A percentile compares a stretch with the other conserved stretches of the same genome.
These are phyloP conservation scores for Archips crataeganus DNA, from an alignment of 2,888 invertebrate species.

Conservation along the genomic window DNA sequence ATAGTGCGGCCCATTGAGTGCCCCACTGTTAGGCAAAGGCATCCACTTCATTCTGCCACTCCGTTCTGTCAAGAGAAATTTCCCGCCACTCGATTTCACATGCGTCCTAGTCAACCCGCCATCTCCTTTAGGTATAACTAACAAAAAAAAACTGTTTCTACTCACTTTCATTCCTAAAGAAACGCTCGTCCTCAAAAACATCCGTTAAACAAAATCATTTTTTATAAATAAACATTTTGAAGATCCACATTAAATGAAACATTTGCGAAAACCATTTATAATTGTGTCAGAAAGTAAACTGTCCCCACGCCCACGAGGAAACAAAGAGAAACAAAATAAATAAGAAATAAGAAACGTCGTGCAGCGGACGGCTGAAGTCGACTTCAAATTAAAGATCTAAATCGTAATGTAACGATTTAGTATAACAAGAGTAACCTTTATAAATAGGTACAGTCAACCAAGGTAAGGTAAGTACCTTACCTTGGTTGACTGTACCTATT, in stretches of 20 bases:
- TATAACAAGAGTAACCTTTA: too few species aligned
- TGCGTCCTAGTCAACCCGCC: too few species aligned
- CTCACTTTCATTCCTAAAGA: neutral
- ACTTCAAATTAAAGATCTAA: neutral
- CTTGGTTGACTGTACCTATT: too few species aligned
- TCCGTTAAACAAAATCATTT: neutral
- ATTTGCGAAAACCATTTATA: conserved; percentile 8
- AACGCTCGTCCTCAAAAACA: neutral
- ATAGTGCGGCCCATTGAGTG: too few species aligned
- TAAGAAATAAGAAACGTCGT: conserved; percentile 5
- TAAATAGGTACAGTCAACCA: too few species aligned
- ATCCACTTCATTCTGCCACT: too few species aligned
- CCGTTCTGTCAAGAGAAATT: too few species aligned
- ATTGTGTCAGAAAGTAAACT: conserved; percentile 12
- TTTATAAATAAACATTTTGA: neutral
- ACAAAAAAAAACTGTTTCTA: too few species aligned
- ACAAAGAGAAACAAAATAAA: neutral
- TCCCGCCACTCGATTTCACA: too few species aligned
- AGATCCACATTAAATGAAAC: neutral
- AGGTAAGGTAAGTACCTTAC: too few species aligned
- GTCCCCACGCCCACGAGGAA: neutral
- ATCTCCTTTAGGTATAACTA: too few species aligned
- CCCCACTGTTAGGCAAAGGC: too few species aligned
- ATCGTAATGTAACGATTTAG: neutral
- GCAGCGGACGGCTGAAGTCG: neutral